phyloP scores from a whole-genome alignment of 2,888 invertebrate genomes.

The Callyntrura sp. region DNA sequence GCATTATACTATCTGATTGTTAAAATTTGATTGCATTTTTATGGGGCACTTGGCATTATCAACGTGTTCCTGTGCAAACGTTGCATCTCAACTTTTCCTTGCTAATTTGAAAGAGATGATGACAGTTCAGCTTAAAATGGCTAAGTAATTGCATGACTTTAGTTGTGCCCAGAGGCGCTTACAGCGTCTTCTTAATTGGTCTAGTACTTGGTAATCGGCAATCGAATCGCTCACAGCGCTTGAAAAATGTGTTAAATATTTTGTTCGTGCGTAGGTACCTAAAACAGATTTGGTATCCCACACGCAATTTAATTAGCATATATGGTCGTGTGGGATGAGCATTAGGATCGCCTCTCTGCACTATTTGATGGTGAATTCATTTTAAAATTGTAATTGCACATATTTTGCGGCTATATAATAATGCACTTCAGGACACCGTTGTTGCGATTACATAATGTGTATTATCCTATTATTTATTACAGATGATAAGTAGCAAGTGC shows the following conservation, averaged over 20 bases:
- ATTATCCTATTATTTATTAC: not conserved
- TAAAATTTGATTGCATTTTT: too few species aligned
- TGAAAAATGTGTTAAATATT: not conserved
- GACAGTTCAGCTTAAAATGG: conserved; percentile 16
- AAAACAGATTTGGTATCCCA: too few species aligned
- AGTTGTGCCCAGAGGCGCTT: not conserved
- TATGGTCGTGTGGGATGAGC: not conserved
- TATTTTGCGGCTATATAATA: not conserved
- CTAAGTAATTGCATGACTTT: too few species aligned
- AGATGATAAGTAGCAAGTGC: too few species aligned
- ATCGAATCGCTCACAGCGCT: not conserved
- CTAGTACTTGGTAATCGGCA: too few species aligned
- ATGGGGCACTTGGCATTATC: conserved; percentile 52
- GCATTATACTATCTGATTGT: not conserved
- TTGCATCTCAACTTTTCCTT: not conserved
- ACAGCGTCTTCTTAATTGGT: not conserved
- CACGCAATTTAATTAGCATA: not conserved
- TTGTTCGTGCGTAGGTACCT: too few species aligned
- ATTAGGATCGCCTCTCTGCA: not conserved
- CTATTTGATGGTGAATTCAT: not conserved
- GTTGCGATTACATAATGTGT: not conserved
- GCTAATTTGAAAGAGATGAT: conserved; percentile 42
- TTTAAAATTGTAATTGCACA: not conserved
- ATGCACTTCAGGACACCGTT: not conserved
- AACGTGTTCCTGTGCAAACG: too few species aligned